These are phyloP conservation scores for Xylota sylvarum DNA, from an alignment of 2,888 invertebrate species.

Conservation along the genomic window DNA sequence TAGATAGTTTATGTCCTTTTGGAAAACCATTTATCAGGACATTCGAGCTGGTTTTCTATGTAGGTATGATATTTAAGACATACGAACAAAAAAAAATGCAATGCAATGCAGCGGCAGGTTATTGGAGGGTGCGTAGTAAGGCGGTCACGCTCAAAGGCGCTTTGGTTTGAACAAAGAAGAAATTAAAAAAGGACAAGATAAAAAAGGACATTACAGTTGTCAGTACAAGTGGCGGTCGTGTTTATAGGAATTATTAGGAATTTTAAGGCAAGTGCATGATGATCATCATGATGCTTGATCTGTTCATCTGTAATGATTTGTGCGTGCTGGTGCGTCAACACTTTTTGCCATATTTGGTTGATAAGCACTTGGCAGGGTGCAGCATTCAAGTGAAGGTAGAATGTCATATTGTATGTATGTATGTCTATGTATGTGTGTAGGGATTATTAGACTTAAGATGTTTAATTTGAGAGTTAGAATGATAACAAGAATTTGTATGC, in stretches of 20 bases:
- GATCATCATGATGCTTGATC: constrained; percentile 64
- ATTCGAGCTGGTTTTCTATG: constrained; percentile 74
- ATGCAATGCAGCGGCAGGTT: constrained; percentile 54
- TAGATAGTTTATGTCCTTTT: constrained; percentile 72
- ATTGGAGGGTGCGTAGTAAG: constrained; percentile 58
- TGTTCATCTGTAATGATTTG: constrained; percentile 70
- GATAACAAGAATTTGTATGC: too few relatives aligned
- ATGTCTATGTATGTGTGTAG: too few relatives aligned
- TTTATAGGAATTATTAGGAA: constrained; percentile 75
- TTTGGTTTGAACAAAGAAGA: constrained; percentile 63
- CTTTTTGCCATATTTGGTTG: constrained; percentile 70
- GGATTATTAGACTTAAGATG: too few relatives aligned
- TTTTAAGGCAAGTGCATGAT: constrained; percentile 63
- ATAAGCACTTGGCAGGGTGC: constrained; percentile 54
- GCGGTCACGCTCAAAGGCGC: constrained; percentile 77
- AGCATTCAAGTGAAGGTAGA: constrained; percentile 1
- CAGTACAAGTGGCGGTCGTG: constrained; percentile 75
- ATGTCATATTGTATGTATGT: too few relatives aligned
- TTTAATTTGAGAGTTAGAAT: too few relatives aligned
- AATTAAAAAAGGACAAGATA: constrained; percentile 63
- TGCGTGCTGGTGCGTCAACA: constrained; percentile 68
- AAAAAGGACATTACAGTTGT: constrained; percentile 73
- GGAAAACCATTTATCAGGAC: constrained; percentile 79
- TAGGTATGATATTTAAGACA: constrained; percentile 65
- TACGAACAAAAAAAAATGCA: constrained; percentile 54